Base-by-base conservation (phyloP, 2,113 vertebrate genomes). In the Sclerurus mexicanus region DNA sequence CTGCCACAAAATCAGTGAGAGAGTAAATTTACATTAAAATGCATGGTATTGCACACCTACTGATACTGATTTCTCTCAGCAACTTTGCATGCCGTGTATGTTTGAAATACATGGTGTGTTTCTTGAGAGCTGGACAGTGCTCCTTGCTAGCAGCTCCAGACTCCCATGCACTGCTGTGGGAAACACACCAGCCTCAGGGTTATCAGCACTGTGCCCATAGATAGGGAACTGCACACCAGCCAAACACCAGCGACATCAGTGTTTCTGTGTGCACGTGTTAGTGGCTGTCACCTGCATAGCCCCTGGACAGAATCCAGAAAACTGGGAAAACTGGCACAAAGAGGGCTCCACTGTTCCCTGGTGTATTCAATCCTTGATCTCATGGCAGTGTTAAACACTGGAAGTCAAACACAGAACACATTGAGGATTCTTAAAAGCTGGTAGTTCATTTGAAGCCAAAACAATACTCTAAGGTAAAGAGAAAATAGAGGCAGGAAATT, bases 121-220 rank as follows among this genome's bases (percentile, higher is more conserved):
- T 63, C 56, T 55, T 11, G 49, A 52, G 33, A 42, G 8, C 33
- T 85, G 75, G 60, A 30, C 49, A 44, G 35, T 59, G 7, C 28
- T 85, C 55, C 84, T 37, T 39, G 23, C 74, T 16, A 19, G 33
- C 52, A 76, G 74, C 78, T 78, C 49, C 37, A 20, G 62, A 5
- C 52, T 75, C 37, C 81, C 66, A 25, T 3, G 12, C 53, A 25
- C 8, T 24, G 40, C 58, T 15, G 1, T 7, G 33, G 55, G 58
- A 67, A 74, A 64, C 28, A 13, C 40, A 67, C 7, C 80, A 71
- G 44, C 21, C 64, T 31, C 4, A 3, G 44, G 44, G 33, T n/a
- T 21, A 46, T 21, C 23, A 20, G 33, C 0, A 2, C 40, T 46
- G 33, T 15, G 40, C 21, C 8, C 0, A 0, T 18, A 0, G 2